Evolutionary conservation across 2,888 invertebrate genomes (phyloP).

Genomic region (Caradrina kadenii): DNA sequence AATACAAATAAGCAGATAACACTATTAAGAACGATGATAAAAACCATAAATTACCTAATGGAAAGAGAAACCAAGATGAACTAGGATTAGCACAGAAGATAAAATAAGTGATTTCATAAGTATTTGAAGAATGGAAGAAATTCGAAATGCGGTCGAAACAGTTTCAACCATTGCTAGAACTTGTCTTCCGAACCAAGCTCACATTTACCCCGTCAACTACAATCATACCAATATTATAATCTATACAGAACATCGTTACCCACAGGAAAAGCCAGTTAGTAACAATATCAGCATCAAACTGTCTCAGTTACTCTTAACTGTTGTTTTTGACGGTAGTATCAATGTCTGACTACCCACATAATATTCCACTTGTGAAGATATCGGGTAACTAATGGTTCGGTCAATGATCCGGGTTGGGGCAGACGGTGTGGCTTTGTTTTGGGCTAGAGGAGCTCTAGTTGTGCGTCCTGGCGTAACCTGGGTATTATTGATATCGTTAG

Average conservation of each 20-base stretch:
- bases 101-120: no score
- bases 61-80: no score
- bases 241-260: conserved; percentile 22
- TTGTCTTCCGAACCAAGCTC: neutral
- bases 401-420: conserved; percentile 51
- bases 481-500: neutral
- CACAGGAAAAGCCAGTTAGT: conserved; percentile 58
- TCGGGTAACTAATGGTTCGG: conserved; percentile 57
- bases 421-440: conserved; percentile 46
- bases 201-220: neutral
- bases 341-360: conserved; percentile 53
- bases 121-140: no score
- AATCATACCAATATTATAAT: conserved; percentile 25
- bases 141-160: no score
- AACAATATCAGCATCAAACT: conserved; percentile 53
- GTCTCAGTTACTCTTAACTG: conserved; percentile 42
- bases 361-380: conserved; percentile 47
- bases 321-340: conserved; percentile 58
- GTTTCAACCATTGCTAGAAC: neutral
- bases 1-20: no score
- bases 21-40: no score
- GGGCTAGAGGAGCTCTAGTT: conserved; percentile 24
- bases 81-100: no score
- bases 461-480: conserved; percentile 10
- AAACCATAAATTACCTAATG: no score